Percentiles rank a stretch among this genome's conserved stretches.
Evolutionary conservation across 2,113 vertebrate genomes (phyloP).

Genomic region (Callionymus lyra): DNA sequence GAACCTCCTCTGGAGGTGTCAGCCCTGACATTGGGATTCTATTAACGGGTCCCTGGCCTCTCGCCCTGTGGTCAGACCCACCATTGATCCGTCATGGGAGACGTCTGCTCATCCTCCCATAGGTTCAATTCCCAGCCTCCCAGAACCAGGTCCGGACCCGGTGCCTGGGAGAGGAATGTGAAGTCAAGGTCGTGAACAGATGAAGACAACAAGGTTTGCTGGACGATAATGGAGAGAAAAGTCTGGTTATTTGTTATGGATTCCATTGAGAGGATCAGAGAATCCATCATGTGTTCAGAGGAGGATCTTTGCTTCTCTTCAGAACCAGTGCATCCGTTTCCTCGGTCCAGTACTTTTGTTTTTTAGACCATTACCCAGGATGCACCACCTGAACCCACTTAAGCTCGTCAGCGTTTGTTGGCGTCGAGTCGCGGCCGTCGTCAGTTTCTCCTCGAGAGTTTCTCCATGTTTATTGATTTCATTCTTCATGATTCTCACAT

Average conservation of each 20-base stretch:
- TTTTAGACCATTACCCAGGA: slow-evolving; percentile 71
- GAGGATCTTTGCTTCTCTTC: slow-evolving; percentile 37
- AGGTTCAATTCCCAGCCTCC: slow-evolving; percentile 62
- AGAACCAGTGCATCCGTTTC: slow-evolving; percentile 57
- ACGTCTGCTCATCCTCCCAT: slow-evolving; percentile 62
- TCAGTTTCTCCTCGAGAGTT: slow-evolving; percentile 64
- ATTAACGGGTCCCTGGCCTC: slow-evolving; percentile 65
- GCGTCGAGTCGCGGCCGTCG: slow-evolving; percentile 61
- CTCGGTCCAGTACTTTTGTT: slow-evolving; percentile 66
- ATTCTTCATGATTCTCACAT: slow-evolving; percentile 47
- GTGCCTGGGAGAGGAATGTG: slow-evolving; percentile 25
- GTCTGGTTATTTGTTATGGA: slow-evolving; percentile 73
- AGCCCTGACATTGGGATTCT: slow-evolving; percentile 72
- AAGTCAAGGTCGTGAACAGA: slow-evolving; percentile 61
- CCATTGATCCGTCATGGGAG: slow-evolving; percentile 76
- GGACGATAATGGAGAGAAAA: slow-evolving; percentile 57
- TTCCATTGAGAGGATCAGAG: slow-evolving; percentile 67
- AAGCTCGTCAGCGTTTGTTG: slow-evolving; percentile 71
- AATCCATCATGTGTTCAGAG: slow-evolving; percentile 55
- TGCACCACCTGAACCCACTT: slow-evolving; percentile 72
- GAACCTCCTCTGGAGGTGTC: slow-evolving; percentile 55
- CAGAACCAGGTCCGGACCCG: slow-evolving; percentile 46
- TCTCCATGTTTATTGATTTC: slow-evolving; percentile 69
- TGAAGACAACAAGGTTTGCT: slow-evolving; percentile 50
- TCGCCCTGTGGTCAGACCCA: slow-evolving; percentile 66